Conservation (phyloP, 2,888 invertebrate species). For the Drosophila falleni region DNA sequence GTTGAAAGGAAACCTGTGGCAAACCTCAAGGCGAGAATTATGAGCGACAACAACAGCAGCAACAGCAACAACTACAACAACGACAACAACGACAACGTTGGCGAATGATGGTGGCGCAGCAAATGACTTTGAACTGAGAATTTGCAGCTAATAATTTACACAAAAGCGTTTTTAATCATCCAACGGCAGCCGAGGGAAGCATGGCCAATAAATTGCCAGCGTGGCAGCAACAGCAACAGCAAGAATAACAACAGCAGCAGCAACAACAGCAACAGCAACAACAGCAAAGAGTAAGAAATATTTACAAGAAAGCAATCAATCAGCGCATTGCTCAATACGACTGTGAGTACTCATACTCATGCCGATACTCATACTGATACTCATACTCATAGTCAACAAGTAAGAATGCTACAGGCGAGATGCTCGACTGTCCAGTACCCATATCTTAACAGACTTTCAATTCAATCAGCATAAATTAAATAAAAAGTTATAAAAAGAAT, state of each 20-base stretch:
- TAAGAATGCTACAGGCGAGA: not conserved
- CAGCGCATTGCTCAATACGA: slow-evolving; percentile 71
- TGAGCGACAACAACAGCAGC: slow-evolving; percentile 66
- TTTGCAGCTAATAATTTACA: slow-evolving; percentile 82
- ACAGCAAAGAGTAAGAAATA: slow-evolving; percentile 43
- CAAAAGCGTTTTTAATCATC: slow-evolving; percentile 82
- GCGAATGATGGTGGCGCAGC: slow-evolving; percentile 48
- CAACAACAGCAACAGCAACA: slow-evolving; percentile 15
- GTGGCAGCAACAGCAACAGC: slow-evolving; percentile 58
- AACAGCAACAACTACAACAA: slow-evolving; percentile 39
- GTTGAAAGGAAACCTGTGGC: slow-evolving; percentile 69
- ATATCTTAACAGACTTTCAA: not conserved
- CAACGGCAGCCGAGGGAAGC: slow-evolving; percentile 47
- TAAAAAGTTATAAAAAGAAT: no score
- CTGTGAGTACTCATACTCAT: slow-evolving; percentile 27
- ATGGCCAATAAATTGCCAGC: slow-evolving; percentile 66
- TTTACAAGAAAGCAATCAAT: slow-evolving; percentile 80
- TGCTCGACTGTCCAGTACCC: not conserved
- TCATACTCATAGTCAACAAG: not conserved
- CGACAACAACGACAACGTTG: slow-evolving; percentile 20
- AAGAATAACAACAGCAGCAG: slow-evolving; percentile 32
- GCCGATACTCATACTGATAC: not conserved
- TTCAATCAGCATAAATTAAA: not conserved
- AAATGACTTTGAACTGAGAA: slow-evolving; percentile 73
- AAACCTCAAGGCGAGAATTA: slow-evolving; percentile 81